These are phyloP conservation scores for Dolichallabes microphthalmus DNA, from an alignment of 2,113 vertebrate species.

Conservation along the genomic window DNA sequence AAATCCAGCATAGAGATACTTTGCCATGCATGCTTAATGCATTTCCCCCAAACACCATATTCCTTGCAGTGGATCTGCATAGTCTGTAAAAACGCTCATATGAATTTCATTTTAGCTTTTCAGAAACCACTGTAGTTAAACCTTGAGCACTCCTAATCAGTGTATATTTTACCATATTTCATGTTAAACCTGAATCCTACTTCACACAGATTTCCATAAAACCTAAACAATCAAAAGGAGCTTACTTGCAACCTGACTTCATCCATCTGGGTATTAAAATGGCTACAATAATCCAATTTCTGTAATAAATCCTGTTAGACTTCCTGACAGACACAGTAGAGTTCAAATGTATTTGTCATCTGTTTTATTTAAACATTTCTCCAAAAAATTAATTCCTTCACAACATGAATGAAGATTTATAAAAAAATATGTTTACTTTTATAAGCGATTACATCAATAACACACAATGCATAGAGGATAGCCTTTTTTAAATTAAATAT, in stretches of 20 bases:
- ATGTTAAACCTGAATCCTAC: background rate
- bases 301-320: background rate
- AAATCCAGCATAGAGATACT: background rate
- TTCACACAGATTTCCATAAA: conserved; percentile 1
- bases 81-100: background rate
- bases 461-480: background rate
- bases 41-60: conserved; percentile 9
- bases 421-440: background rate
- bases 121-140: background rate
- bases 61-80: background rate
- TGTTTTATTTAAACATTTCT: background rate
- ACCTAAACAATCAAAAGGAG: background rate
- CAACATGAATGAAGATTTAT: background rate
- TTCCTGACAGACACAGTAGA: background rate
- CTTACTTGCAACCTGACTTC: background rate
- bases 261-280: background rate
- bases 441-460: background rate
- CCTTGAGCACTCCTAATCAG: background rate
- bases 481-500: background rate
- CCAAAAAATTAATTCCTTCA: background rate
- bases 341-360: background rate
- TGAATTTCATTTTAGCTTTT: background rate
- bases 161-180: background rate
- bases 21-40: conserved; percentile 14
- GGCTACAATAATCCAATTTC: background rate